Evolutionary conservation across 2,797 vertebrate species (phyloP).

Genomic region (Alca torda): DNA sequence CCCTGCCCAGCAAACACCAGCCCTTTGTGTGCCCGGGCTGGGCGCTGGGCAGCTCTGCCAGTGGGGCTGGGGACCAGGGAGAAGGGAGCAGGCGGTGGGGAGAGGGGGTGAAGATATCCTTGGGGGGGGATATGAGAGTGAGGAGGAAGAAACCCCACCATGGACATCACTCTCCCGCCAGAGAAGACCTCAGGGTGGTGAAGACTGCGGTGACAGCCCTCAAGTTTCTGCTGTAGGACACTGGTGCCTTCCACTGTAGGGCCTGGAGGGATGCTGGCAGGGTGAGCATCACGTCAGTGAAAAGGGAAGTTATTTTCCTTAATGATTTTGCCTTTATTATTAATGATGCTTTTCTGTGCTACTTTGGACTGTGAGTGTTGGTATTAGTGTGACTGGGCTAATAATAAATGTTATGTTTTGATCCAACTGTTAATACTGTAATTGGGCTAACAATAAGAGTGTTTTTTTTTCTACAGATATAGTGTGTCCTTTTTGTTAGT

Average conservation of each 20-base stretch:
- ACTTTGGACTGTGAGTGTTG: neutral
- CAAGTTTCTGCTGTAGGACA: neutral
- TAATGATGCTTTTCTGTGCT: neutral
- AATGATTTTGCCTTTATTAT: neutral
- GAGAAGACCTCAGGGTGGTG: neutral
- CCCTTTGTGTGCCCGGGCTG: neutral
- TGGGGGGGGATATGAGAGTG: rapidly evolving
- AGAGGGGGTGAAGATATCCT: rapidly evolving
- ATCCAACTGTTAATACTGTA: neutral
- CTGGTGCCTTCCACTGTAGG: neutral
- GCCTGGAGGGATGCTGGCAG: neutral
- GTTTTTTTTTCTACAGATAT: neutral
- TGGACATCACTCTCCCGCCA: neutral
- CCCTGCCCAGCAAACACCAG: neutral
- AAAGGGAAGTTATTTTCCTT: neutral
- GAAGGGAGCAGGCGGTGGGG: rapidly evolving
- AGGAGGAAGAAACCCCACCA: neutral
- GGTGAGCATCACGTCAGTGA: neutral
- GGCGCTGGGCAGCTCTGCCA: neutral
- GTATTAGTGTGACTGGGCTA: neutral
- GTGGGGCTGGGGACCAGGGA: neutral
- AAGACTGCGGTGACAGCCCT: neutral
- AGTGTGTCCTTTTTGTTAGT: neutral
- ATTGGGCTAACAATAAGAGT: neutral
- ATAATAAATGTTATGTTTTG: neutral